A percentile compares a stretch with the other conserved stretches of the same genome.
These are phyloP conservation scores for Rotaria macrura DNA, from an alignment of 2,888 invertebrate genomes.

Conservation along the genomic window DNA sequence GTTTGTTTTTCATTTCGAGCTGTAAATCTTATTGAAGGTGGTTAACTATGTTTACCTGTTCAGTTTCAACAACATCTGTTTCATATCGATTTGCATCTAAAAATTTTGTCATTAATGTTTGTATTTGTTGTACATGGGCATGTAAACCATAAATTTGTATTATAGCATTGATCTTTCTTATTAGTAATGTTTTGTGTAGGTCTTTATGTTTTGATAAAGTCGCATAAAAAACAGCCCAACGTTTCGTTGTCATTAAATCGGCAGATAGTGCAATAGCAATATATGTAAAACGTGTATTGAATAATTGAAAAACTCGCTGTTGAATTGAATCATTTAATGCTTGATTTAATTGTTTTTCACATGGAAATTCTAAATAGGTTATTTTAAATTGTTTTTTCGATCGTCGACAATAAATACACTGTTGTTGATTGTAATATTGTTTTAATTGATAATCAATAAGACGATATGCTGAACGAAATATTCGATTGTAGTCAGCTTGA, in stretches of 20 bases:
- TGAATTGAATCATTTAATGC: background rate
- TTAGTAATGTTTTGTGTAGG: background rate
- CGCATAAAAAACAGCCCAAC: background rate
- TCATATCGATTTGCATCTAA: background rate
- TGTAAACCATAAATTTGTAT: background rate
- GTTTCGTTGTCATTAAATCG: background rate
- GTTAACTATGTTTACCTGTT: background rate
- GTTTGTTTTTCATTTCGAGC: no score
- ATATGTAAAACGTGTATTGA: background rate
- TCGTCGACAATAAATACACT: slow-evolving; percentile 6
- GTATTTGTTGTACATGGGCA: background rate
- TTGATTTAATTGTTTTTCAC: background rate
- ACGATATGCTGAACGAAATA: slow-evolving; percentile 1
- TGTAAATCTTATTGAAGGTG: background rate
- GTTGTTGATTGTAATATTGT: background rate
- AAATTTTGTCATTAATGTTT: slow-evolving; percentile 6
- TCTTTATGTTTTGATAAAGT: background rate
- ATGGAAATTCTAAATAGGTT: slow-evolving; percentile 11
- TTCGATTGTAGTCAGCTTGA: background rate
- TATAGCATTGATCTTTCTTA: background rate
- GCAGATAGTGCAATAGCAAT: background rate
- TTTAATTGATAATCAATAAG: slow-evolving; percentile 11
- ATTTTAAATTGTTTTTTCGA: background rate
- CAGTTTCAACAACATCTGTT: background rate
- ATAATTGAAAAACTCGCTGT: background rate